A percentile compares a stretch with the other conserved stretches of the same genome.
Evolutionary conservation across 1,140 invertebrate species (phyloP).

Genomic region (Conus ventricosus): DNA sequence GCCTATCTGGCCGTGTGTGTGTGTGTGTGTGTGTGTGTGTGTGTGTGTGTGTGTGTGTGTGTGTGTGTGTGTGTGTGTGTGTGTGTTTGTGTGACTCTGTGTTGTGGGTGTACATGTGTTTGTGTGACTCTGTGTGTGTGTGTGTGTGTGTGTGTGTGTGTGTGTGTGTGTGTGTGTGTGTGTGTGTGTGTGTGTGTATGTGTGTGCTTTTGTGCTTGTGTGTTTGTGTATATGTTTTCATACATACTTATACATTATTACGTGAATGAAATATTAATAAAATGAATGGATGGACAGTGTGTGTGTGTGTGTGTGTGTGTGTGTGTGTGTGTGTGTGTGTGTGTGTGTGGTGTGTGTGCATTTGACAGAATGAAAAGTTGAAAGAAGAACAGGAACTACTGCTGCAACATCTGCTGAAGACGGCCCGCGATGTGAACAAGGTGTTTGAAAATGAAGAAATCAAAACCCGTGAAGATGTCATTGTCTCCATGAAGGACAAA

Average conservation of each 20-base stretch:
- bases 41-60: too few species aligned
- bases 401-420: slow-evolving; percentile 65
- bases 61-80: too few species aligned
- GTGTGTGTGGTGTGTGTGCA: slow-evolving; percentile 3
- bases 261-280: too few species aligned
- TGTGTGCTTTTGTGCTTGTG: neutral
- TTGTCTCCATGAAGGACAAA: slow-evolving; percentile 66
- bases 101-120: too few species aligned
- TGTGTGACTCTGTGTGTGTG: too few species aligned
- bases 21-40: too few species aligned
- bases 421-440: slow-evolving; percentile 67
- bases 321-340: neutral
- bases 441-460: slow-evolving; percentile 62
- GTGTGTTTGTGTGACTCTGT: too few species aligned
- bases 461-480: slow-evolving; percentile 66
- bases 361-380: slow-evolving; percentile 68
- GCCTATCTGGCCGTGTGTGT: too few species aligned
- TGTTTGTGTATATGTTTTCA: neutral
- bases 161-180: too few species aligned
- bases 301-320: slow-evolving; percentile 2
- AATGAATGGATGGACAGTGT: neutral
- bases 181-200: neutral
- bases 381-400: slow-evolving; percentile 65
- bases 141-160: too few species aligned
- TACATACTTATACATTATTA: neutral